These are phyloP conservation scores for Macrobrachium rosenbergii DNA, from an alignment of 1,140 invertebrate species.

Conservation along the genomic window DNA sequence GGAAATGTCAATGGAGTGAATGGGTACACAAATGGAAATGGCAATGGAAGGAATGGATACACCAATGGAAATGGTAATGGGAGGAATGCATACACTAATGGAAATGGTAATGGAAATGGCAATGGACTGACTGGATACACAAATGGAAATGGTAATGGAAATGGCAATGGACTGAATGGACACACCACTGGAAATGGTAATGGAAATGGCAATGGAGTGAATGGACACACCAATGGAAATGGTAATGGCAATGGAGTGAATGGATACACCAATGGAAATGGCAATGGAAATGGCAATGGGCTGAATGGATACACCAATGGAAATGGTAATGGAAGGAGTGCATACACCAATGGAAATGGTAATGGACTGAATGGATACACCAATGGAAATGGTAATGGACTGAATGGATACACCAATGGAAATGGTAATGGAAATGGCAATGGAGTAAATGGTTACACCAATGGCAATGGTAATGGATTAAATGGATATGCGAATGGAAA, in stretches of 20 bases:
- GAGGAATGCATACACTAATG: neutral
- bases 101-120: constrained; percentile 6
- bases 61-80: neutral
- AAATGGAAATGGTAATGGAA: too few relatives aligned
- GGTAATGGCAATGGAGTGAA: neutral
- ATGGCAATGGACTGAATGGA: neutral
- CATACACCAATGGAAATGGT: neutral
- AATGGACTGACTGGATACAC: neutral
- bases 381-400: neutral
- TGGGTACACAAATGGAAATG: neutral
- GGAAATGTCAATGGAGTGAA: neutral
- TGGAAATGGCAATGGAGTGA: neutral
- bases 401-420: too few relatives aligned
- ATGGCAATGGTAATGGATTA: neutral
- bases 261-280: constrained; percentile 4
- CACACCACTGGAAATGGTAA: constrained; percentile 1
- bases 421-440: neutral
- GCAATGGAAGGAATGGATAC: too few relatives aligned
- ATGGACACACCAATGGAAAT: too few relatives aligned
- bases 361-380: neutral
- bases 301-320: too few relatives aligned
- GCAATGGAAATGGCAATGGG: too few relatives aligned
- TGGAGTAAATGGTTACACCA: neutral
- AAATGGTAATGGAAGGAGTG: neutral
- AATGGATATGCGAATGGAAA: too few relatives aligned